A percentile compares a stretch with the other conserved stretches of the same genome.
phyloP scores from a whole-genome alignment of 1,140 invertebrate genomes.

The Wasmannia auropunctata region DNA sequence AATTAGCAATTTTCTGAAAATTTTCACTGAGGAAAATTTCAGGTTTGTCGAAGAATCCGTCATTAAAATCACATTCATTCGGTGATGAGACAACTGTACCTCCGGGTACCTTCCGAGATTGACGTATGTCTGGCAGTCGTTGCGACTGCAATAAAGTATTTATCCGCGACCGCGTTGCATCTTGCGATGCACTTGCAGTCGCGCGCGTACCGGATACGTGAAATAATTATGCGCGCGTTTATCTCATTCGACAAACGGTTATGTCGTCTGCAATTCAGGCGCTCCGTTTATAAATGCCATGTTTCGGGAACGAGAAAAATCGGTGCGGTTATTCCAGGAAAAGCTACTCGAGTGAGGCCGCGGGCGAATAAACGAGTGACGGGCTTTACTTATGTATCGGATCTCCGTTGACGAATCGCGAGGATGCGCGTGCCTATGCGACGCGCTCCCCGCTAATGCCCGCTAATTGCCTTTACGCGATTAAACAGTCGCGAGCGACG shows the following conservation, averaged over 20 bases:
- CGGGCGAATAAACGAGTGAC: not conserved
- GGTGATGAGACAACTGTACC: not conserved
- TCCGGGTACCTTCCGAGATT: not conserved
- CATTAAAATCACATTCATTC: conserved; percentile 16
- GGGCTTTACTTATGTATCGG: conserved; percentile 30
- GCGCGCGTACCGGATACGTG: conserved; percentile 10
- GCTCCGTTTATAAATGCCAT: not conserved
- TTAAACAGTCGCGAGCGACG: not conserved
- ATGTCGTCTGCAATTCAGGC: conserved; percentile 2
- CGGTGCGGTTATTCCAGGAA: conserved; percentile 32
- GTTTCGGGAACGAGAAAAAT: conserved; percentile 38
- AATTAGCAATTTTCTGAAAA: not conserved
- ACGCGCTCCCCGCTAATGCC: conserved; percentile 5
- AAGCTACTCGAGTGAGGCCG: not conserved
- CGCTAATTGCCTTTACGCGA: conserved; percentile 33
- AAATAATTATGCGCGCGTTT: conserved; percentile 54
- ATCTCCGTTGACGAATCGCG: conserved; percentile 45
- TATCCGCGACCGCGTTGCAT: conserved; percentile 33
- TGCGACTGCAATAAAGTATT: conserved; percentile 57
- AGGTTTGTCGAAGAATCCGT: not conserved
- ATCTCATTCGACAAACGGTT: conserved; percentile 49
- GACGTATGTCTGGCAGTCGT: conserved; percentile 43
- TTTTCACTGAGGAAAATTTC: not conserved
- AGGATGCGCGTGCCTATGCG: not conserved
- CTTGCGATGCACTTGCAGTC: not conserved